Evolutionary conservation across 2,888 invertebrate genomes (phyloP).

Genomic region (Ennomos fuscantarius): DNA sequence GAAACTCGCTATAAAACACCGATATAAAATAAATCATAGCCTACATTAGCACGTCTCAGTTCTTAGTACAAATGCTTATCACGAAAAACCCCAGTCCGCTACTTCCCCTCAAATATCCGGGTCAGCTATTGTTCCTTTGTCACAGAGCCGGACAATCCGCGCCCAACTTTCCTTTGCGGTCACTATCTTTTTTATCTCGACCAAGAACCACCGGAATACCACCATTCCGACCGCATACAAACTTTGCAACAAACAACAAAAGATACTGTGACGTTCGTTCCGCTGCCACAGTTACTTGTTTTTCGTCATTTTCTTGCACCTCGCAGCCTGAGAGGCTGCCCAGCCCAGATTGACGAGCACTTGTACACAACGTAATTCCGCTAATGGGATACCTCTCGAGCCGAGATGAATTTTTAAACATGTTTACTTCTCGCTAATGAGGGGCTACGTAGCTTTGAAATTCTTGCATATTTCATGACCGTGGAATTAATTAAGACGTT

Average conservation of each 20-base stretch:
- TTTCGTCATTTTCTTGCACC: constrained; percentile 56
- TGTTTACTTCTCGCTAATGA: constrained; percentile 38
- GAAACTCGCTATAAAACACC: neutral
- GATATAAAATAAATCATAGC: constrained; percentile 25
- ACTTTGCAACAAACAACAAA: constrained; percentile 56
- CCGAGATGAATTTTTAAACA: constrained; percentile 28
- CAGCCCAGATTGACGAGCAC: constrained; percentile 47
- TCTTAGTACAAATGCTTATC: constrained; percentile 39
- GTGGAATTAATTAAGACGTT: constrained; percentile 24
- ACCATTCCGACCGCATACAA: constrained; percentile 41
- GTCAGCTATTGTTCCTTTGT: constrained; percentile 78
- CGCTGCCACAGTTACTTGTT: constrained; percentile 56
- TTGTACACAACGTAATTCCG: constrained; percentile 52
- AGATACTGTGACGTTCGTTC: constrained; percentile 61
- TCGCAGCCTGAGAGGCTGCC: constrained; percentile 23
- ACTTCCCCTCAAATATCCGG: constrained; percentile 74
- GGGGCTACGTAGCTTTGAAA: constrained; percentile 24
- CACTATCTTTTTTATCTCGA: constrained; percentile 45
- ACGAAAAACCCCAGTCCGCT: constrained; percentile 62
- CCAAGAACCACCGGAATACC: constrained; percentile 33
- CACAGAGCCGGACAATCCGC: constrained; percentile 63
- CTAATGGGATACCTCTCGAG: constrained; percentile 48
- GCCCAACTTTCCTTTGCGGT: constrained; percentile 62
- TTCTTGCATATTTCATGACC: constrained; percentile 25
- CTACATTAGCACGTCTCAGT: constrained; percentile 27